Conservation (phyloP, 1,140 invertebrate species). For the Camponotus vicinus region DNA sequence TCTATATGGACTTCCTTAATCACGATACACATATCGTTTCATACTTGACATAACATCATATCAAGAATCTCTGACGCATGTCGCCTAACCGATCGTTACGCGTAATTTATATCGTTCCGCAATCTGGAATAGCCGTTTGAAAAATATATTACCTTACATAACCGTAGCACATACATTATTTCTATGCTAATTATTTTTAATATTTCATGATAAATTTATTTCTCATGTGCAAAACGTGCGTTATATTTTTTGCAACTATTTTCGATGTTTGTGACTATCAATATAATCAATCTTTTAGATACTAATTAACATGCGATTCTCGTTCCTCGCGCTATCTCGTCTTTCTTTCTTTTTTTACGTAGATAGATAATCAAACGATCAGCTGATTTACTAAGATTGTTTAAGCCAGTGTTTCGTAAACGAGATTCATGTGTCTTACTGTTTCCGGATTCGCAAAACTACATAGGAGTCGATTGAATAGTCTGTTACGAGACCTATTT, state of each 20-base stretch:
- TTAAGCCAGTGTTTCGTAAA: conserved; percentile 36
- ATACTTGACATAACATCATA: conserved; percentile 32
- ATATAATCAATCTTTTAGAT: neutral
- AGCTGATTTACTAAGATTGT: conserved; percentile 55
- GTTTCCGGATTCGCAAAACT: conserved; percentile 69
- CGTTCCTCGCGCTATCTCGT: neutral
- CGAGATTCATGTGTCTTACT: conserved; percentile 26
- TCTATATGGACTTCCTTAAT: neutral
- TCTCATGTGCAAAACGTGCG: neutral
- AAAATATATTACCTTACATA: conserved; percentile 41
- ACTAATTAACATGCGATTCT: too few species aligned
- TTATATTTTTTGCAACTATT: neutral
- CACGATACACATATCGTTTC: conserved; percentile 13
- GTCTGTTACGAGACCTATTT: conserved; percentile 51
- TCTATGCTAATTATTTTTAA: conserved; percentile 4
- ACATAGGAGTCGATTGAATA: neutral
- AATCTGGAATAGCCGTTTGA: conserved; percentile 10
- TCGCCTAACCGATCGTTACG: neutral
- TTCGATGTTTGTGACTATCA: neutral
- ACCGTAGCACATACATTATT: neutral
- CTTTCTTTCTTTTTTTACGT: neutral
- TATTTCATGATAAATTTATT: conserved; percentile 16
- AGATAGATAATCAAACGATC: neutral
- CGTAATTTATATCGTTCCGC: neutral
- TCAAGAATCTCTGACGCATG: neutral